phyloP scores from a whole-genome alignment of 2,797 vertebrate genomes.

The Furcifer pardalis region DNA sequence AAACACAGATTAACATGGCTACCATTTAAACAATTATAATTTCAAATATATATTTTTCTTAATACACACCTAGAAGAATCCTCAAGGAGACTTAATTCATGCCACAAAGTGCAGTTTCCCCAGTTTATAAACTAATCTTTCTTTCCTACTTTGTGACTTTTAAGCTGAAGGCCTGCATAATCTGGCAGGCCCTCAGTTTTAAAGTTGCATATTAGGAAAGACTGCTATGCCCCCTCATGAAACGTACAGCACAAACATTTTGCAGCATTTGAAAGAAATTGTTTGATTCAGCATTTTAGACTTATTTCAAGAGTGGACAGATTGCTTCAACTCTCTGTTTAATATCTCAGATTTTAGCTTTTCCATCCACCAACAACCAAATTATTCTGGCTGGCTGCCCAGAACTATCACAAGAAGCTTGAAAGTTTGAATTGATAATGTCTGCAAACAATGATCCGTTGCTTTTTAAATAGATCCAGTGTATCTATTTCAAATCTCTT shows the following conservation, averaged over 20 bases:
- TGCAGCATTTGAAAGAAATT: neutral
- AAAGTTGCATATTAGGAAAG: too few species aligned
- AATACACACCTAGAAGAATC: fast-evolving
- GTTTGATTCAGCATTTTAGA: neutral
- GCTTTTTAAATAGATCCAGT: neutral
- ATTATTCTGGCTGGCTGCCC: conserved; percentile 2
- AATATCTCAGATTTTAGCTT: neutral
- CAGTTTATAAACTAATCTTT: neutral
- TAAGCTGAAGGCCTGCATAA: too few species aligned
- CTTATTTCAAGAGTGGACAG: neutral
- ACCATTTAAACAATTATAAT: too few species aligned
- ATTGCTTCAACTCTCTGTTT: neutral
- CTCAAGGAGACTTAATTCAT: neutral
- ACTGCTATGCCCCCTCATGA: too few species aligned
- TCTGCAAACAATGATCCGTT: neutral
- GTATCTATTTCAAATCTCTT: neutral
- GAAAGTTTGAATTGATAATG: neutral
- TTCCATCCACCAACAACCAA: too few species aligned
- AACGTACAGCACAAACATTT: neutral
- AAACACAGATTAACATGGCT: too few species aligned
- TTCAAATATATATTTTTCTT: neutral
- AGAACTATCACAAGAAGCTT: neutral
- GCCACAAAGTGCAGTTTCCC: neutral
- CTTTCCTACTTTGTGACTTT: neutral
- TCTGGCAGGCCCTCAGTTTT: too few species aligned